Evolutionary conservation across 2,888 invertebrate genomes (phyloP), one percentile per base, ranked within the genome.

Genomic region (Aleiodes testaceus): DNA sequence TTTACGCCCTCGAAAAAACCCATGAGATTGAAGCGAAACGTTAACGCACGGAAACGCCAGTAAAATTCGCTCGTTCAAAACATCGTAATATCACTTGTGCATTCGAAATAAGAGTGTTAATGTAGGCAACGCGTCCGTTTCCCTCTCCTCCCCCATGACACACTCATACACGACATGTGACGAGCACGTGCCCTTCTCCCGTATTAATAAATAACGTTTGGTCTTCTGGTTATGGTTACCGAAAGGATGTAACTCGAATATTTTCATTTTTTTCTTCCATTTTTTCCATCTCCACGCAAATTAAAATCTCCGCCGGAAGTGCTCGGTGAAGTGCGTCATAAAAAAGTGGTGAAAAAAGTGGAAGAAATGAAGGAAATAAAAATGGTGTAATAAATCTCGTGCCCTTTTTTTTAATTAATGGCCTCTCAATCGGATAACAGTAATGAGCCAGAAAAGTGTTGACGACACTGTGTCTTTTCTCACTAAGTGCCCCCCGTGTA

Each of bases 401-500:
- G 59, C 42, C 16, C 42, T 9, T 14, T 16, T 36, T 59, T 59
- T 55, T 7, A 55, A 36, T 36, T 7, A 55, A 59, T 59, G 36
- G 36, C 36, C 18, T 42, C 59, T 71, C 75, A 67, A 75, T 69
- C 63, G 70, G 81, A 80, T 18, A 42, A 77, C 81, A 81, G 86
- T 86, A 87, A 86, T 85, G 87, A 87, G 87, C 83, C 86, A 85
- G 86, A 86, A 87, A 59, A 59, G 59, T 59, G 59, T 59, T 59
- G 59, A 59, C 59, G 42, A 59, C 59, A 42, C 36, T 42, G 59
- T 36, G 9, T 14, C 18, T n/a, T 59, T 36, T 42, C 14, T 26
- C 7, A 14, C 59, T 36, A 59, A 59, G 18, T 59, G 36, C 42
- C 26, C 26, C 59, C 59, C 59, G 36, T 42, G 42, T 59, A 59